Evolutionary conservation across 92 coral and sea anemone genomes (phyloP).

Genomic region (Bergia puertoricense): DNA sequence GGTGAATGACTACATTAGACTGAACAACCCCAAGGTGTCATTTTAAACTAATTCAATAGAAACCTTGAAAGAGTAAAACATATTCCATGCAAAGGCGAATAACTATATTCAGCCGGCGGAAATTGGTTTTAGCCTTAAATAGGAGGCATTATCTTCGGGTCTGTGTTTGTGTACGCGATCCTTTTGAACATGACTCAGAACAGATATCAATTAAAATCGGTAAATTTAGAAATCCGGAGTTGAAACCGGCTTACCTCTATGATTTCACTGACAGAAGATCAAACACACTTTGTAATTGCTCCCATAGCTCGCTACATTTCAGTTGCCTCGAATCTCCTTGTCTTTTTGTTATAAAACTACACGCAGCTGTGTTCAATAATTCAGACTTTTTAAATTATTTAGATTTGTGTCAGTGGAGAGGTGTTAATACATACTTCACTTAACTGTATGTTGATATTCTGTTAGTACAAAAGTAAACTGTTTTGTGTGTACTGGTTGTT

Average conservation of each 20-base stretch:
- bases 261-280: neutral
- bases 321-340: neutral
- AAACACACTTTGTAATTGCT: neutral
- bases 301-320: constrained; percentile 1
- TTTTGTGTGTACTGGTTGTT: neutral
- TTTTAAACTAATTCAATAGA: constrained; percentile 37
- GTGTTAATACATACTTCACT: neutral
- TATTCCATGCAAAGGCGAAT: constrained; percentile 18
- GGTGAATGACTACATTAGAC: constrained; percentile 25
- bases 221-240: constrained; percentile 9
- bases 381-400: constrained; percentile 16
- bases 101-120: constrained; percentile 38
- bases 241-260: neutral
- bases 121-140: constrained; percentile 28
- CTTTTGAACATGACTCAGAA: constrained; percentile 7
- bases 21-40: constrained; percentile 14
- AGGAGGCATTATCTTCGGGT: constrained; percentile 11
- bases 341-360: constrained; percentile 9
- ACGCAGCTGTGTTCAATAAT: constrained; percentile 14
- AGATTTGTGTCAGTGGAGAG: neutral
- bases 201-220: constrained; percentile 24
- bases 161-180: neutral
- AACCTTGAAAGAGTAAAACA: constrained; percentile 4
- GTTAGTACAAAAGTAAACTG: constrained; percentile 16
- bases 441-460: neutral